Base-by-base conservation (phyloP, 2,797 vertebrate genomes). In the Brachymystax lenok region DNA sequence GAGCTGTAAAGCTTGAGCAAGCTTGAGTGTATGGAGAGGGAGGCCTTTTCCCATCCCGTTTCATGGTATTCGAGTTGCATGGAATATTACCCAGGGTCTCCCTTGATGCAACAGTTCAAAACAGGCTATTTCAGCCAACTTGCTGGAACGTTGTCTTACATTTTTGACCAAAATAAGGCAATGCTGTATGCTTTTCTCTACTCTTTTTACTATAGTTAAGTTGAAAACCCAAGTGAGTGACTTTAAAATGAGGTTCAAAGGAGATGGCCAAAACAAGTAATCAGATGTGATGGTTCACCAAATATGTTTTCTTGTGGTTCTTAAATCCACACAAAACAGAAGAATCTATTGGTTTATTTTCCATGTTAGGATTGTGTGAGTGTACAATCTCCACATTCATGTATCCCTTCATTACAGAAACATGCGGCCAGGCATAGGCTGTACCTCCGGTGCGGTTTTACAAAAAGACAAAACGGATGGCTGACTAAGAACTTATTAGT, bases 31-130 rank as follows among this genome's bases (percentile, higher is more conserved):
- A 80, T 83, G 74, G 76, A 77, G 59, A 80, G 75, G 66, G 78
- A 79, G 82, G 82, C 82, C 82, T 83, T 79, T 69, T 74, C 14
- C 70, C 4, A 68, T 77, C 80, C 16, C 69, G 70, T 87, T 89
- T 88, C 77, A 84, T 81, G 74, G 88, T 88, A 80, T 88, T 83
- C 10, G 2, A 2, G 40, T 46, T 71, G 14, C 64, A 83, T 81
- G 82, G 86, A 92, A 84, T 82, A 85, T 46, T 74, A 89, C 80
- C 74, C 83, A 83, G 88, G 88, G 88, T 88, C 84, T 86, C 87
- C 77, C 80, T 74, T 92, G 88, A 94, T 73, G 86, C 88, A 92
- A 89, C 70, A 70, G 75, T 83, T 88, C 79, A 79, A 86, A 83
- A 74, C 2, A 56, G 61, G 50, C 69, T 3, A 61, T 74, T 86